Evolutionary conservation across 2,888 invertebrate species (phyloP), one percentile per base, ranked within the genome.

Genomic region (Penaeus monodon): DNA sequence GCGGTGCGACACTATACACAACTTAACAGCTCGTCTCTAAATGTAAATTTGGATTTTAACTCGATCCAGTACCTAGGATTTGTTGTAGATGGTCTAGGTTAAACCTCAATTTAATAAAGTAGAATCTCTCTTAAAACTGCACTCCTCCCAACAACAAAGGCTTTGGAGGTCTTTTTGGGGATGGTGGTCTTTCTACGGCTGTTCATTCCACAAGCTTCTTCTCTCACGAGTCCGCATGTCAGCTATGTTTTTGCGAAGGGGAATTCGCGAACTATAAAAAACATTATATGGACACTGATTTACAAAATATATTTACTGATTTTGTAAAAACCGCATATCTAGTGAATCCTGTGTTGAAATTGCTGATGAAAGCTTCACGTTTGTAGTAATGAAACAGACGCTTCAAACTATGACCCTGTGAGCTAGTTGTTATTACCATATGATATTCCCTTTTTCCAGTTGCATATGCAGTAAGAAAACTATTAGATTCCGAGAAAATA

Each of bases 171-270:
- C 6, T 81, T 81, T 27, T 12, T 86, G 8, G 81, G 81, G 1
- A 57, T 86, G 63, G 33, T 86, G n/a, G 22, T 81, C 77, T 24
- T 81, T 86, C 27, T 86, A 86, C 33, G 77, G 63, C 24, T 12
- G 0, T 81, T 77, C 12, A 81, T 86, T 4, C 24, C 38, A 7
- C 44, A 81, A 27, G 81, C 85, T 1, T 70, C 86, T 14, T 12
- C 29, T 27, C 73, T 22, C 20, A 82, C 73, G 0, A n/a, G 17
- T 8, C 74, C 74, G n/a, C n/a, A 20, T 73, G 3, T 73, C 73
- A 20, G 73, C 63, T 33, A 44, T 82, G 14, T n/a, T n/a, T n/a
- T 57, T 73, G 1, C 49, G 27, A 73, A 73, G 73, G 29, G 27
- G 38, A 0, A 14, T 24, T 22, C 29, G 44, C 0, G 33, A n/a